These are phyloP conservation scores for Oenanthe melanoleuca DNA, from an alignment of 2,113 vertebrate species.

Conservation along the genomic window DNA sequence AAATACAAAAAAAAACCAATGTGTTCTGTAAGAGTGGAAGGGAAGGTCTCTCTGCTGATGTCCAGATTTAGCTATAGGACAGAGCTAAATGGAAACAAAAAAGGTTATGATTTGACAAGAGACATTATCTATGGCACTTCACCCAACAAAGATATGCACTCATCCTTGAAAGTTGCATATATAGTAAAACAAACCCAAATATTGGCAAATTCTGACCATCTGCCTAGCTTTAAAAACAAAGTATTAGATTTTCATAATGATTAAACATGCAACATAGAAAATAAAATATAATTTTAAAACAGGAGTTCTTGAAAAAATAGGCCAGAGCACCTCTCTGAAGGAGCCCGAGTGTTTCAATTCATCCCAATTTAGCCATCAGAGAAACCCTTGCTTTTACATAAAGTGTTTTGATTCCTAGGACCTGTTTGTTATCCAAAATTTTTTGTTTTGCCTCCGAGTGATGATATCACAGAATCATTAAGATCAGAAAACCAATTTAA, in stretches of 20 bases:
- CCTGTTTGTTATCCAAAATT: too few relatives aligned
- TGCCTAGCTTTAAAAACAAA: not conserved
- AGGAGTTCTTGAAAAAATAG: not conserved
- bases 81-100: not conserved
- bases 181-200: rapidly evolving
- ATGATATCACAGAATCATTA: rapidly evolving
- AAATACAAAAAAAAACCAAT: not conserved
- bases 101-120: not conserved
- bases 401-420: not conserved
- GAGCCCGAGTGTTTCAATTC: not conserved
- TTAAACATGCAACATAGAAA: not conserved
- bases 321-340: not conserved
- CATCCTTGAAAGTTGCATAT: not conserved
- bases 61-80: not conserved
- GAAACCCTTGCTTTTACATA: not conserved
- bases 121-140: not conserved
- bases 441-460: not conserved
- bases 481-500: not conserved
- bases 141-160: not conserved
- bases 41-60: rapidly evolving
- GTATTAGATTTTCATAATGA: not conserved
- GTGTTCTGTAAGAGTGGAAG: not conserved
- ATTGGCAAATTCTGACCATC: rapidly evolving
- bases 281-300: not conserved
- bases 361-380: not conserved